phyloP scores from a whole-genome alignment of 2,888 invertebrate species.

The Lutraria lutraria region DNA sequence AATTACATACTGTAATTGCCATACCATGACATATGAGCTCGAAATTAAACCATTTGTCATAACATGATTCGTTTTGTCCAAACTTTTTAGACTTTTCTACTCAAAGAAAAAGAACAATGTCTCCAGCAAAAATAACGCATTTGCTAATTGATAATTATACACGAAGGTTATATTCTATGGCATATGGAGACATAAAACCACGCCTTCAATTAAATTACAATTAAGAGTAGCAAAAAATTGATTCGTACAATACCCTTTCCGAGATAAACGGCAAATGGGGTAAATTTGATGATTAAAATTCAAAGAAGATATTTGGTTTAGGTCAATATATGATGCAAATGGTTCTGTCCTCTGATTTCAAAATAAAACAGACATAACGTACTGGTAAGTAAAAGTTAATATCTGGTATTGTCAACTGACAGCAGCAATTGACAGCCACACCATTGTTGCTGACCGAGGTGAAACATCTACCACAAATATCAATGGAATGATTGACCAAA shows the following conservation, averaged over 20 bases:
- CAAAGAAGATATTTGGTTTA: too few relatives aligned
- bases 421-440: too few relatives aligned
- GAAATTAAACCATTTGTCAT: slow-evolving; percentile 18
- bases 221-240: slow-evolving; percentile 13
- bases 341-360: too few relatives aligned
- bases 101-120: slow-evolving; percentile 29
- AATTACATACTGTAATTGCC: slow-evolving; percentile 41
- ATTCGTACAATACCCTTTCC: slow-evolving; percentile 7
- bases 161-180: background rate
- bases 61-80: slow-evolving; percentile 26
- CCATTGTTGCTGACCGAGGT: too few relatives aligned
- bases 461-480: too few relatives aligned
- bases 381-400: too few relatives aligned
- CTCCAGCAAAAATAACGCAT: slow-evolving; percentile 21
- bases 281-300: background rate
- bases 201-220: slow-evolving; percentile 1
- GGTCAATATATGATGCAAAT: too few relatives aligned
- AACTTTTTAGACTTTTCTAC: slow-evolving; percentile 26
- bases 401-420: too few relatives aligned
- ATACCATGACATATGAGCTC: slow-evolving; percentile 22
- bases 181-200: slow-evolving; percentile 26
- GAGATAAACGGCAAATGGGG: background rate
- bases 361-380: too few relatives aligned
- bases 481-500: too few relatives aligned
- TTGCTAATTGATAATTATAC: slow-evolving; percentile 22